Percentiles rank a stretch among this genome's conserved stretches.
These are phyloP conservation scores for Harpagoxenus sublaevis DNA, from an alignment of 2,888 invertebrate genomes.

Conservation along the genomic window DNA sequence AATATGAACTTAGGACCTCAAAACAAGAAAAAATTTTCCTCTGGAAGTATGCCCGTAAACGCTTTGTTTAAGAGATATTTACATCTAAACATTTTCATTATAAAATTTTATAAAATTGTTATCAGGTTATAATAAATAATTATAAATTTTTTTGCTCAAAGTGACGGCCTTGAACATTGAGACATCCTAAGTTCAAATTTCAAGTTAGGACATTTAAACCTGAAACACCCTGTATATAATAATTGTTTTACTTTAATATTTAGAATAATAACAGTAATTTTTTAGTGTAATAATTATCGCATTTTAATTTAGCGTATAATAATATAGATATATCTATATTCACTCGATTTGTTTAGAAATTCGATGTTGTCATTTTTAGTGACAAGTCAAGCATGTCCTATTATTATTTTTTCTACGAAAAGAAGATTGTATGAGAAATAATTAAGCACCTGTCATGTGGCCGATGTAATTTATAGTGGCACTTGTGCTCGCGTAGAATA, in stretches of 20 bases:
- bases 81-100: too few species aligned
- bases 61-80: too few species aligned
- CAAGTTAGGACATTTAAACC: too few species aligned
- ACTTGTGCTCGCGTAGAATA: neutral
- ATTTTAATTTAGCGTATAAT: neutral
- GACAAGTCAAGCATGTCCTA: neutral
- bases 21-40: too few species aligned
- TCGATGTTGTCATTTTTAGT: neutral
- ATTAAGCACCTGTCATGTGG: neutral
- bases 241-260: neutral
- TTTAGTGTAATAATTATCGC: neutral
- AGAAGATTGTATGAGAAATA: neutral
- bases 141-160: too few species aligned
- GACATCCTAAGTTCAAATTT: too few species aligned
- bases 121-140: too few species aligned
- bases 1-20: too few species aligned
- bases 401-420: conserved; percentile 3
- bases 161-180: too few species aligned
- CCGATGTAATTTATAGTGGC: neutral
- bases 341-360: neutral
- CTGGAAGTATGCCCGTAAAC: too few species aligned
- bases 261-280: neutral
- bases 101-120: too few species aligned
- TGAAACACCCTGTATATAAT: neutral
- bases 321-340: neutral